Conservation (phyloP, 2,888 invertebrate genomes). For the Caenorhabditis japonica region DNA sequence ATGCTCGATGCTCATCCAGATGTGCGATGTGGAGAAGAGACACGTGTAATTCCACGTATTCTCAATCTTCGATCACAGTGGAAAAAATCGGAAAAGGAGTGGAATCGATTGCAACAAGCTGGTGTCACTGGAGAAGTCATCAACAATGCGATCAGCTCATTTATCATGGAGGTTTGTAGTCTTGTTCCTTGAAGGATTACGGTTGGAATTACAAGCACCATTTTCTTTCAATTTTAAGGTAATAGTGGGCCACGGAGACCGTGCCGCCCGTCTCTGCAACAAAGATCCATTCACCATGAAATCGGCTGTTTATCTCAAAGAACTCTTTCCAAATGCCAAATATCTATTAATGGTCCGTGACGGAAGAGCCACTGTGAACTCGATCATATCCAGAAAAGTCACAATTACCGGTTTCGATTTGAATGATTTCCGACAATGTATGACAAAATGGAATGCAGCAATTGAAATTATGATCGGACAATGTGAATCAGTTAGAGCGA, state of each 20-base stretch:
- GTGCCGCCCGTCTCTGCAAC: slow-evolving; percentile 92
- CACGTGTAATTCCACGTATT: slow-evolving; percentile 88
- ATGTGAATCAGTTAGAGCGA: slow-evolving; percentile 80
- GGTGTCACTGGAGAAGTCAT: slow-evolving; percentile 92
- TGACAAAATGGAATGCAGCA: slow-evolving; percentile 90
- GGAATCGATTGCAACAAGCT: slow-evolving; percentile 89
- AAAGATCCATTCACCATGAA: slow-evolving; percentile 98
- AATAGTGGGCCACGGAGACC: slow-evolving; percentile 94
- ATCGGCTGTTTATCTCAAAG: slow-evolving; percentile 93
- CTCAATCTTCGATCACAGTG: slow-evolving; percentile 95
- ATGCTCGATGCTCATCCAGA: slow-evolving; percentile 99
- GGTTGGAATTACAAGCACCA: too few relatives aligned
- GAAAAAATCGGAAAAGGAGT: slow-evolving; percentile 88
- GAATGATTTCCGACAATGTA: slow-evolving; percentile 89
- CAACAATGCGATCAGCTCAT: slow-evolving; percentile 95
- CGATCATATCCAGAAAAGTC: slow-evolving; percentile 91
- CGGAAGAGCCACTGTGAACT: slow-evolving; percentile 97
- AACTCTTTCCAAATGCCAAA: slow-evolving; percentile 96
- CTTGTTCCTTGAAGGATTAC: too few relatives aligned
- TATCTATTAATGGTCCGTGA: slow-evolving; percentile 90
- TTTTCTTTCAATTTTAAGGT: slow-evolving; percentile 66
- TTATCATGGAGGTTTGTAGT: slow-evolving; percentile 83
- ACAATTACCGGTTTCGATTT: slow-evolving; percentile 94
- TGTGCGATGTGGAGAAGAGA: slow-evolving; percentile 83
- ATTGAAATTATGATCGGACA: slow-evolving; percentile 91